Percentiles rank a stretch among this genome's conserved stretches.
Conservation (phyloP, 2,888 invertebrate genomes). For the Drosophila greeni region DNA sequence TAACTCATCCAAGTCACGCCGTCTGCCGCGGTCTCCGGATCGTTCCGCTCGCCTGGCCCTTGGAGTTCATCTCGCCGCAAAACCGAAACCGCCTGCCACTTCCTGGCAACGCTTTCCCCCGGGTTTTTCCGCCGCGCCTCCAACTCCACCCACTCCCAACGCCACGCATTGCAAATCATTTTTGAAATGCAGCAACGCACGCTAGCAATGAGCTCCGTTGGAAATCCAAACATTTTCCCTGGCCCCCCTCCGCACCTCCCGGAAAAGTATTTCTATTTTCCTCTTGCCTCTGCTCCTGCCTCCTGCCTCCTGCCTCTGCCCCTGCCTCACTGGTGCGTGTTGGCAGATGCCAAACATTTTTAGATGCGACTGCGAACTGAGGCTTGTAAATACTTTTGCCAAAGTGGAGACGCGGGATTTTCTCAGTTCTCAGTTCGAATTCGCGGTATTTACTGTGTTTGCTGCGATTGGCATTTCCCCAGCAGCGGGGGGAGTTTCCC, state of each 20-base stretch:
- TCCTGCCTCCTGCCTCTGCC: conserved; percentile 1
- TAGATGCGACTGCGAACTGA: conserved; percentile 68
- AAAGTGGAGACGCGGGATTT: conserved; percentile 69
- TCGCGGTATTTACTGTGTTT: conserved; percentile 37
- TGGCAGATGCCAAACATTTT: conserved; percentile 72
- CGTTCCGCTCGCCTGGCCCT: conserved; percentile 58
- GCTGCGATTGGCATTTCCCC: conserved; percentile 42
- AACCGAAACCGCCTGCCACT: conserved; percentile 59
- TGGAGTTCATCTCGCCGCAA: conserved; percentile 48
- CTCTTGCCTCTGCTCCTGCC: background rate
- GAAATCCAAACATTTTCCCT: conserved; percentile 68
- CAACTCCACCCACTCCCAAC: conserved; percentile 34
- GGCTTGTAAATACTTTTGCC: conserved; percentile 70
- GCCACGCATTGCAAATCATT: conserved; percentile 62
- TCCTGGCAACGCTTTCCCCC: conserved; percentile 47
- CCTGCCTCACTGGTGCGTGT: conserved; percentile 71
- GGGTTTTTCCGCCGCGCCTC: background rate
- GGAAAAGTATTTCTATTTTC: conserved; percentile 4
- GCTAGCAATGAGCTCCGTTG: conserved; percentile 72
- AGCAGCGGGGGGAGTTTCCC: conserved; percentile 2
- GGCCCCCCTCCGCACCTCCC: background rate
- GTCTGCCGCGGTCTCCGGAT: conserved; percentile 62
- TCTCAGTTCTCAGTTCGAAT: conserved; percentile 59
- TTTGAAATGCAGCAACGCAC: conserved; percentile 71
- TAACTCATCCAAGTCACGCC: conserved; percentile 70